phyloP scores from a whole-genome alignment of 1,140 invertebrate species.

The Diabrotica undecimpunctata region DNA sequence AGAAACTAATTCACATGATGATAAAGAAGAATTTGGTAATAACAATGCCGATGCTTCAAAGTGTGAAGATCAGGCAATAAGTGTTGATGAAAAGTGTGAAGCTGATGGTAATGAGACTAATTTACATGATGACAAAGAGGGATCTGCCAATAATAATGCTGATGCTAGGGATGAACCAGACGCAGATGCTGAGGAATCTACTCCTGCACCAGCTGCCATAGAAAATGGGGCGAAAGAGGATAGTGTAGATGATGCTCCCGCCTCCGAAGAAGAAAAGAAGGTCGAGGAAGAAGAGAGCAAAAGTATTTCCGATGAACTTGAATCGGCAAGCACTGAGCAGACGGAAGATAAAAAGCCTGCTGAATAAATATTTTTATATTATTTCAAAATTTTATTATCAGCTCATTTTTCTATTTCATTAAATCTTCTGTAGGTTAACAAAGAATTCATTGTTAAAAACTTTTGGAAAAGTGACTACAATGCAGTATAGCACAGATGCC shows the following conservation, averaged over 20 bases:
- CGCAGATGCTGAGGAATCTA: background rate
- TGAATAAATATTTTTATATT: slow-evolving; percentile 33
- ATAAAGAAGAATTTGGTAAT: slow-evolving; percentile 43
- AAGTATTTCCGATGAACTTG: slow-evolving; percentile 28
- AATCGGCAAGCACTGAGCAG: slow-evolving; percentile 24
- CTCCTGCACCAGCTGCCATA: slow-evolving; percentile 30
- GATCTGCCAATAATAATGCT: slow-evolving; percentile 45
- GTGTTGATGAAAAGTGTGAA: slow-evolving; percentile 33
- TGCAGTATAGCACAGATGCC: too few relatives aligned
- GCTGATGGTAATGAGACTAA: slow-evolving; percentile 36
- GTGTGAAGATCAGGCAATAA: slow-evolving; percentile 29
- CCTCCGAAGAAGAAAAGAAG: slow-evolving; percentile 34
- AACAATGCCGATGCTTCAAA: slow-evolving; percentile 43
- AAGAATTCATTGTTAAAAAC: background rate
- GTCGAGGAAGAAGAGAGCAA: slow-evolving; percentile 33
- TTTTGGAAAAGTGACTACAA: background rate
- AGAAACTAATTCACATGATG: slow-evolving; percentile 41
- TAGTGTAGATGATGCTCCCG: slow-evolving; percentile 32
- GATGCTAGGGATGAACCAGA: slow-evolving; percentile 20
- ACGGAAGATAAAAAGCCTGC: slow-evolving; percentile 34
- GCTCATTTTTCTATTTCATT: slow-evolving; percentile 33
- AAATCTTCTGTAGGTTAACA: slow-evolving; percentile 37
- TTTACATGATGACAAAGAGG: slow-evolving; percentile 41
- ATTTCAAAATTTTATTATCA: slow-evolving; percentile 11
- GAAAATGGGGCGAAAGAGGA: slow-evolving; percentile 45